phyloP scores from a whole-genome alignment of 1,140 invertebrate genomes.

The Manduca sexta region DNA sequence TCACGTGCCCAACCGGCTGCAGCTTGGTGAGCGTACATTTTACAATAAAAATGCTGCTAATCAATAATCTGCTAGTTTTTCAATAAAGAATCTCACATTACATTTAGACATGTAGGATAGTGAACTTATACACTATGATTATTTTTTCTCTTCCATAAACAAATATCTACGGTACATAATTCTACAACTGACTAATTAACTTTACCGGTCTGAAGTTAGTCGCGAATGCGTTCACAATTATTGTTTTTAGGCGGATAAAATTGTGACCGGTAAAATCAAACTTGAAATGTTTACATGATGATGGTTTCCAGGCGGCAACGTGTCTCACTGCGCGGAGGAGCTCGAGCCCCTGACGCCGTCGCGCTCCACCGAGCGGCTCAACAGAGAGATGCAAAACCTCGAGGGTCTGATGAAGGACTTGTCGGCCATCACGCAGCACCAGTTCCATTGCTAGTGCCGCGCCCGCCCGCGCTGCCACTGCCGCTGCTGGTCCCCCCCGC shows the following conservation, averaged over 20 bases:
- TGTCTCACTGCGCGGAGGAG: slow-evolving; percentile 79
- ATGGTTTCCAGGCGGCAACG: slow-evolving; percentile 45
- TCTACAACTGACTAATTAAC: no score
- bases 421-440: slow-evolving; percentile 95
- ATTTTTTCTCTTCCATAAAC: no score
- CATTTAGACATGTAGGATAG: no score
- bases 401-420: slow-evolving; percentile 98
- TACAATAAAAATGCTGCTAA: no score
- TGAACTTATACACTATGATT: no score
- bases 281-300: neutral
- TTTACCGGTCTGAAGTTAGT: no score
- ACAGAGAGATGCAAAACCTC: slow-evolving; percentile 97
- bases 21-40: slow-evolving; percentile 52
- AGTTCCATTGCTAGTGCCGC: slow-evolving; percentile 87
- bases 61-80: no score
- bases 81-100: no score
- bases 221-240: no score
- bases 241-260: no score
- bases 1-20: slow-evolving; percentile 48
- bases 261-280: no score
- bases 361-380: slow-evolving; percentile 94
- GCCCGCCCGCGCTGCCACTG: neutral
- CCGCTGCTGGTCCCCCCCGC: neutral
- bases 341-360: slow-evolving; percentile 86
- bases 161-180: no score